Conservation (phyloP, 2,113 vertebrate species). For the Solea solea region DNA sequence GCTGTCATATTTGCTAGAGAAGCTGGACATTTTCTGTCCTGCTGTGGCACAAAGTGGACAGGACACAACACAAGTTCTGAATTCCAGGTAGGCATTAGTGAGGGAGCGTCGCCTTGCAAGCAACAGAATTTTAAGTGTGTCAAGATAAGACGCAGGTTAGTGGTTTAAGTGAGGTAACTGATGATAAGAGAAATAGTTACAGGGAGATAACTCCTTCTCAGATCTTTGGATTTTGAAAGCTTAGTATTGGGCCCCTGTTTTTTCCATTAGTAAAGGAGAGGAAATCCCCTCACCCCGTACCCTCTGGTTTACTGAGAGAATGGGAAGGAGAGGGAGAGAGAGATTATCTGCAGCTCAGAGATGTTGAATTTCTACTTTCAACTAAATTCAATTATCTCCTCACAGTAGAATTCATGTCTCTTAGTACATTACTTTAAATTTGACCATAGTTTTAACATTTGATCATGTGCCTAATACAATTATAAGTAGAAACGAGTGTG, state of each 20-base stretch:
- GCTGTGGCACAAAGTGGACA: neutral
- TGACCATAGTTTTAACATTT: neutral
- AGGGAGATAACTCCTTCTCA: conserved; percentile 18
- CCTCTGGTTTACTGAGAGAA: conserved; percentile 39
- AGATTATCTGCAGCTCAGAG: conserved; percentile 16
- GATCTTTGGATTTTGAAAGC: conserved; percentile 11
- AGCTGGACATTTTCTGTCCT: neutral
- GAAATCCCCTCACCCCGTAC: conserved; percentile 46
- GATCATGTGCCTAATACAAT: neutral
- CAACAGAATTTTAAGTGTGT: conserved; percentile 10
- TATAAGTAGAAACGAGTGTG: neutral
- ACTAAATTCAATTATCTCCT: neutral
- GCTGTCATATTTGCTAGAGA: neutral
- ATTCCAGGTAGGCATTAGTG: neutral
- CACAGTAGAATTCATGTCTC: neutral
- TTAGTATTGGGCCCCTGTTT: conserved; percentile 37
- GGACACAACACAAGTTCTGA: neutral
- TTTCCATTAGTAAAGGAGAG: conserved; percentile 44
- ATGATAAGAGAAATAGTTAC: conserved; percentile 13
- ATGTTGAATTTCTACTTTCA: neutral
- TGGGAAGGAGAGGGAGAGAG: conserved; percentile 12
- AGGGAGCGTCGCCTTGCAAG: neutral
- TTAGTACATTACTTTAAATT: neutral
- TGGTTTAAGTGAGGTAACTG: neutral
- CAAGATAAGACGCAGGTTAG: neutral